Conservation (phyloP, 2,797 vertebrate species). For the Pygocentrus nattereri region DNA sequence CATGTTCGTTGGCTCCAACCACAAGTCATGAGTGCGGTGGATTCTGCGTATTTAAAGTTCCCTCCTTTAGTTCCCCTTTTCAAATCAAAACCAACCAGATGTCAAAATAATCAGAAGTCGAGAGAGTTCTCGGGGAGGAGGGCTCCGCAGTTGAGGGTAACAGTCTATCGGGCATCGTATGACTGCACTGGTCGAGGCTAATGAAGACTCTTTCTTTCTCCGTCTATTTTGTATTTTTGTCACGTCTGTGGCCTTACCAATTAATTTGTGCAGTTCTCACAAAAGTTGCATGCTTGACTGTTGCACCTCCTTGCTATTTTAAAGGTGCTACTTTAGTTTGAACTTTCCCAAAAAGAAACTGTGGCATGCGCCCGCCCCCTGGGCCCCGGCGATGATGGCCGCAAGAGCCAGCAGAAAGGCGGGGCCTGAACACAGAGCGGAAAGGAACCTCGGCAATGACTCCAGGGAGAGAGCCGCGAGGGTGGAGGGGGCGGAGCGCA, state of each 20-base stretch:
- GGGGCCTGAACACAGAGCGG: too few species aligned
- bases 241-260: background rate
- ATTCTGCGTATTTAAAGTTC: slow-evolving; percentile 66
- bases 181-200: too few species aligned
- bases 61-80: slow-evolving; percentile 72
- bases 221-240: background rate
- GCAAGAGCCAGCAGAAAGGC: too few species aligned
- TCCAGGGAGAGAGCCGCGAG: too few species aligned
- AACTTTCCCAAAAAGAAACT: background rate
- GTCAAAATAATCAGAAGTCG: slow-evolving; percentile 63
- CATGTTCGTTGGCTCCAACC: slow-evolving; percentile 57
- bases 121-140: slow-evolving; percentile 20
- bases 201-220: too few species aligned
- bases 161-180: background rate
- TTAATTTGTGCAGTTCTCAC: background rate
- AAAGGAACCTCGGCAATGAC: too few species aligned
- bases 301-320: background rate
- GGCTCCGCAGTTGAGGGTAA: slow-evolving; percentile 9
- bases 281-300: too few species aligned
- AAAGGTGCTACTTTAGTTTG: background rate
- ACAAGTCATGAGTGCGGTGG: slow-evolving; percentile 58
- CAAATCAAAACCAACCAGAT: slow-evolving; percentile 56
- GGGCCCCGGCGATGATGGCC: too few species aligned
- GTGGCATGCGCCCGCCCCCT: too few species aligned
- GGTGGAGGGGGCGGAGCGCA: too few species aligned